Base-by-base conservation (phyloP, 2,888 invertebrate species). In the Drosophila emarginata region DNA sequence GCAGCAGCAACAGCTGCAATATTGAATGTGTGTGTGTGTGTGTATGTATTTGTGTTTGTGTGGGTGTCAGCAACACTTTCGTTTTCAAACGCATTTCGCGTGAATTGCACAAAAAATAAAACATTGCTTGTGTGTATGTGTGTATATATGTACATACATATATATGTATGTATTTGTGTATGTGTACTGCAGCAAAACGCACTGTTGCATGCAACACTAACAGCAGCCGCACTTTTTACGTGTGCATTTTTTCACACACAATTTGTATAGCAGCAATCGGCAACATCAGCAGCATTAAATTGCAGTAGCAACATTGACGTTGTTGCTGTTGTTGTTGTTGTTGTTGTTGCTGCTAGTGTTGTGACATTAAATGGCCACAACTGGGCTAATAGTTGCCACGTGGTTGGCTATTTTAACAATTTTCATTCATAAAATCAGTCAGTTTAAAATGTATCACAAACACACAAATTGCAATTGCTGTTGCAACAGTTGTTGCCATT, bases 41-140 rank as follows among this genome's bases (percentile, higher is more conserved):
- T 67, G 45, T 50, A 51, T 58, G 58, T 64, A 45, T n/a, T n/a
- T n/a, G 37, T 56, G 15, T 74, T 68, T 71, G 76, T 67, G 75
- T 61, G 50, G 70, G 72, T 68, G 82, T 65, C 77, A 77, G 76
- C 77, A 80, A 83, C 89, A 87, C 89, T 86, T 88, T 89, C 87
- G 73, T 78, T 89, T 81, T 89, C 78, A 76, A 78, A 76, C 78
- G 81, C 80, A 89, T 83, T 89, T 83, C 78, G 77, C 86, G 78
- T 83, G 81, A 87, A 87, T 67, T 67, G 82, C 79, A 76, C 74
- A 75, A 70, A 76, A 56, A 76, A 71, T 57, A 70, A 72, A 65
- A 28, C 4, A 59, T 51, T 7, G 12, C 53, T 18, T 23, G 3
- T 23, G 4, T 51, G 11, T 58, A 45, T 37, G 40, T 63, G 63